Evolutionary conservation across 2,888 invertebrate species (phyloP), one percentile per base, ranked within the genome.

Genomic region (Agrochola circellaris): DNA sequence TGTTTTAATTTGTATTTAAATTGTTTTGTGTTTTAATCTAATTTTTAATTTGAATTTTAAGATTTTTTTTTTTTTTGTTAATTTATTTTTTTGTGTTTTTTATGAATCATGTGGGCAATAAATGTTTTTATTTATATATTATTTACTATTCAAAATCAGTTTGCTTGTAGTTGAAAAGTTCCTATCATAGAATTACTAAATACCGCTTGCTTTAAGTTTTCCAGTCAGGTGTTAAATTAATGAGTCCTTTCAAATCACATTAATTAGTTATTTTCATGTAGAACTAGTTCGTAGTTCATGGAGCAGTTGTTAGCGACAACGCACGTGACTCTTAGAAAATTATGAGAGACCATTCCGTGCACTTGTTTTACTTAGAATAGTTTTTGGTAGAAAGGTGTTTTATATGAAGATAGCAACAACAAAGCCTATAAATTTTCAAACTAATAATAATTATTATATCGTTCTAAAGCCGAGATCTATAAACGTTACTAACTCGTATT

Each of bases 251-350:
- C 84, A 83, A 83, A 77, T 78, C 73, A 88, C 85, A 86, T 88
- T 89, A 89, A 90, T 90, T 88, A 90, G 88, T 90, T 91, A 92
- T 92, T 93, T 92, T 90, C 91, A 90, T 91, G 92, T 93, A 89
- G 88, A 90, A 93, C 90, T 90, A 89, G 91, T 91, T 91, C 92
- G 93, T 94, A 93, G 92, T 92, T 95, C 92, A 94, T 90, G 92
- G 87, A 93, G 89, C 95, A 95, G 93, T 94, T 95, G 95, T 91
- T 93, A 89, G 91, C 91, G 95, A 95, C 94, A 92, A 89, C 85
- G 92, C 92, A 93, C 94, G 94, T 95, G 92, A 92, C 90, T 92
- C 89, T 86, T 89, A 90, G 89, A 91, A 92, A 89, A 85, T 89
- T 83, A 89, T 82, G 87, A 91, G 88, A 88, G 86, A 89, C 85